Evolutionary conservation across 1,140 invertebrate genomes (phyloP).

Genomic region (Zaprionus nigranus): DNA sequence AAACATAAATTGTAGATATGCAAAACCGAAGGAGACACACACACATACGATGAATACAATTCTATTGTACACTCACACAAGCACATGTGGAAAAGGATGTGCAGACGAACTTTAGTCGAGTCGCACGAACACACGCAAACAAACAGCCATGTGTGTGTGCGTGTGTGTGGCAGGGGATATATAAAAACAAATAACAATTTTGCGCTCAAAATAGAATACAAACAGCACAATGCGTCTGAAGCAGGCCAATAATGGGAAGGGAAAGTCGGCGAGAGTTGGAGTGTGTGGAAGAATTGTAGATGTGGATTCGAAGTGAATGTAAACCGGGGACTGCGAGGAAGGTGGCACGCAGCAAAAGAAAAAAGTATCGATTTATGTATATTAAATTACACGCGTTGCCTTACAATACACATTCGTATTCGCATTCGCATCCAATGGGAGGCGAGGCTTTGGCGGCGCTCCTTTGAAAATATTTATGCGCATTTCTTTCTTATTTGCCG

Average conservation of each 20-base stretch:
- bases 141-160: conserved; percentile 1
- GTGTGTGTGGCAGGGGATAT: conserved; percentile 10
- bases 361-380: conserved; percentile 76
- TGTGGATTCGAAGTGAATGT: conserved; percentile 15
- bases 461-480: conserved; percentile 68
- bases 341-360: background rate
- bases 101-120: conserved; percentile 11
- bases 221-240: conserved; percentile 55
- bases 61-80: conserved; percentile 10
- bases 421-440: conserved; percentile 31
- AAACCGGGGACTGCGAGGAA: conserved; percentile 7
- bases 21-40: conserved; percentile 52
- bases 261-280: background rate
- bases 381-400: conserved; percentile 72
- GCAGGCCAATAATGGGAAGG: conserved; percentile 34
- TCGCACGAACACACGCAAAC: conserved; percentile 4
- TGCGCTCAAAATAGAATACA: conserved; percentile 75
- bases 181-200: conserved; percentile 80
- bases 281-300: background rate
- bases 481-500: conserved; percentile 70
- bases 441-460: too few relatives aligned
- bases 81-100: conserved; percentile 23
- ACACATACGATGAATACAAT: conserved; percentile 15
- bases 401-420: conserved; percentile 23
- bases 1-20: conserved; percentile 79